Conservation (phyloP, 2,888 invertebrate species). For the Alloplasta piceator region DNA sequence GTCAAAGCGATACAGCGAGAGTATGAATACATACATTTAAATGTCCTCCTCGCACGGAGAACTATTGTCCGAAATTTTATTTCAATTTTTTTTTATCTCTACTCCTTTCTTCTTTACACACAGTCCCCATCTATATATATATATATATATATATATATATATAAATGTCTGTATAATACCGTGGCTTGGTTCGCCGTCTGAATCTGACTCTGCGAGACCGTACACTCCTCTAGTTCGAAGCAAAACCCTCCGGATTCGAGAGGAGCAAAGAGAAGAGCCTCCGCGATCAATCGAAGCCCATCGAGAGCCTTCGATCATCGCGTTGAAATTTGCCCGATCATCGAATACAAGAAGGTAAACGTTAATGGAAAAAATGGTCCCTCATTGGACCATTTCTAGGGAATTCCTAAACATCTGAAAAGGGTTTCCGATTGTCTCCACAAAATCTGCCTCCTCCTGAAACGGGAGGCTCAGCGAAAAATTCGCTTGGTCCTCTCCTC, state of each 20-base stretch:
- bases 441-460: too few species aligned
- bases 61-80: conserved; percentile 81
- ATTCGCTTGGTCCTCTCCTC: too few species aligned
- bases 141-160: background rate
- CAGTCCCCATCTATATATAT: too few species aligned
- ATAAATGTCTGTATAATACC: conserved; percentile 13
- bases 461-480: too few species aligned
- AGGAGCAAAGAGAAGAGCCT: background rate
- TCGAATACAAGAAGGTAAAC: conserved; percentile 23
- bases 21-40: conserved; percentile 83
- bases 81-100: conserved; percentile 38
- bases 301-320: conserved; percentile 38
- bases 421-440: too few species aligned
- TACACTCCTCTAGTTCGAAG: background rate
- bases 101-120: conserved; percentile 9
- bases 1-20: conserved; percentile 81
- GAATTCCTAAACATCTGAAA: background rate
- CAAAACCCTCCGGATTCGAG: conserved; percentile 1
- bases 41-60: conserved; percentile 77
- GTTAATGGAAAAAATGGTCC: background rate
- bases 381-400: conserved; percentile 40
- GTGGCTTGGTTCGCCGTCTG: conserved; percentile 5
- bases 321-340: conserved; percentile 47
- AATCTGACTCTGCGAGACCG: conserved; percentile 15
- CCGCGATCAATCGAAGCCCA: conserved; percentile 19